Evolutionary conservation across 2,113 vertebrate species (phyloP), one percentile per base, ranked within the genome.

Genomic region (Ceyx margarethae): DNA sequence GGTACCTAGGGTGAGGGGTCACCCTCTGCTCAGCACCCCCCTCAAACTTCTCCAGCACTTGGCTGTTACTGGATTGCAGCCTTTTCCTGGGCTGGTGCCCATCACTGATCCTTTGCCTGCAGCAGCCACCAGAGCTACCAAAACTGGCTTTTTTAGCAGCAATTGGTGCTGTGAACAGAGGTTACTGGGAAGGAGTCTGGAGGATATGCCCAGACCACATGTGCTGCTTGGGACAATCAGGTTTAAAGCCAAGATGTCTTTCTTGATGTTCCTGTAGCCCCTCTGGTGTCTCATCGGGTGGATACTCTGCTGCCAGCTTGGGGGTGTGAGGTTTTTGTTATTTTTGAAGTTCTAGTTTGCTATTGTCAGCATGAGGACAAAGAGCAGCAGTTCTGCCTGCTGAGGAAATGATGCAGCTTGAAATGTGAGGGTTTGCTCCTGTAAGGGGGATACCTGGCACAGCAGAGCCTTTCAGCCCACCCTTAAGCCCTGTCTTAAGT

Each of bases 41-140:
- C 62, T 85, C 4, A 1, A 40, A 3, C 3, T 77, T 85, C 16
- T 45, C 76, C 8, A 33, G 31, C 23, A 18, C 13, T 28, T 85
- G 68, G 28, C 37, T 83, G 0, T 58, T 56, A 0, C 1, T 1
- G 5, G 33, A 1, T 40, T 9, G 25, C 31, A 76, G 20, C 40
- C 22, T 69, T 76, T 45, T 61, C 18, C 20, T 53, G 28, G 40
- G 22, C 43, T 64, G 54, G 9, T 10, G 43, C n/a, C 43, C 2
- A 0, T 77, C 25, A 25, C 62, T 5, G 5, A 0, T 60, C 42
- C 6, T 83, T 60, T 42, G 3, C 58, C 48, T 40, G 7, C 12
- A 57, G 23, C 33, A 58, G 31, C 46, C 5, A 31, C 18, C 11
- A 10, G 5, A 42, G 20, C 51, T 10, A 16, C 35, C 29, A 54